Evolutionary conservation across 2,888 invertebrate genomes (phyloP).

Genomic region (Apamea anceps): DNA sequence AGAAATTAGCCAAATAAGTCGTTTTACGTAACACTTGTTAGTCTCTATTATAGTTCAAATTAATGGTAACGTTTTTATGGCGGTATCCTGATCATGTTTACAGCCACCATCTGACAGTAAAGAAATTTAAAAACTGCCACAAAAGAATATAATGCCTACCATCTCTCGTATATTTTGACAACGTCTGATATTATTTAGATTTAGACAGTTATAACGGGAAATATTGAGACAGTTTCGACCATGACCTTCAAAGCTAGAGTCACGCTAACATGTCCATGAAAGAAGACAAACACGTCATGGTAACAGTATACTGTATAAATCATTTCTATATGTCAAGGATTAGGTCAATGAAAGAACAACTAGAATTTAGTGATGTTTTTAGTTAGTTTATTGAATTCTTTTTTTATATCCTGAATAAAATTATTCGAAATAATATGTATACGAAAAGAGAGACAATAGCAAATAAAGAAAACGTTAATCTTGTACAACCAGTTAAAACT

Average conservation of each 20-base stretch:
- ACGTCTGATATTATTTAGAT: conserved; percentile 3
- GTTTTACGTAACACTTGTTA: not conserved
- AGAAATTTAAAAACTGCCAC: not conserved
- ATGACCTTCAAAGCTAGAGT: conserved; percentile 45
- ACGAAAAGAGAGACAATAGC: not conserved
- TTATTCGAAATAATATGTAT: not conserved
- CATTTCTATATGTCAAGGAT: conserved; percentile 16
- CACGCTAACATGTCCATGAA: conserved; percentile 33
- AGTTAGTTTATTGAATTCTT: not conserved
- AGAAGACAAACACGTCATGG: conserved; percentile 30
- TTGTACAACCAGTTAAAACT: not conserved
- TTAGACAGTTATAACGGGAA: conserved; percentile 5
- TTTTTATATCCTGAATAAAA: not conserved
- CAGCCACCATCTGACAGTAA: conserved; percentile 2
- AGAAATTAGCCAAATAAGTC: not conserved
- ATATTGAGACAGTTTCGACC: conserved; percentile 27
- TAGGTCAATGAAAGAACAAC: conserved; percentile 1
- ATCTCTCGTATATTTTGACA: conserved; percentile 9
- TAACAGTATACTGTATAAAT: conserved; percentile 14
- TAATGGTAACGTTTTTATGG: not conserved
- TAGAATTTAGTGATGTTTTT: not conserved
- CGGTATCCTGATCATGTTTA: not conserved
- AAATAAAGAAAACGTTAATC: not conserved
- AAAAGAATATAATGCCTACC: conserved; percentile 1
- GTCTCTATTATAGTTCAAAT: conserved; percentile 1